These are phyloP conservation scores for Gasterosteus aculeatus DNA, from an alignment of 2,113 vertebrate species.

Conservation along the genomic window DNA sequence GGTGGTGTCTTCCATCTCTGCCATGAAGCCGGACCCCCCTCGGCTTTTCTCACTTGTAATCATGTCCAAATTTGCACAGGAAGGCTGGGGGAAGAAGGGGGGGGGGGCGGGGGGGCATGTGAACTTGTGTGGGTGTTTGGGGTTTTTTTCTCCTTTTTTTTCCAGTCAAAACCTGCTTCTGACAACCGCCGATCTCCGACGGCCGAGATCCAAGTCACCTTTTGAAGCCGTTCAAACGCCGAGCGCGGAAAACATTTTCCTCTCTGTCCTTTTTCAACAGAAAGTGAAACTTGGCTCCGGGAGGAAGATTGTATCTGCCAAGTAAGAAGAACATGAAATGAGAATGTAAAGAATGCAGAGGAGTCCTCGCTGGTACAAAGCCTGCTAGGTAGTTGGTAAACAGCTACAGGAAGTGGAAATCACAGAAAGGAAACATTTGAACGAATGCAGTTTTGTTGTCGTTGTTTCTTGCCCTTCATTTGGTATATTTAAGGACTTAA, in stretches of 20 bases:
- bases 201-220: slow-evolving; percentile 71
- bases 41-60: slow-evolving; percentile 82
- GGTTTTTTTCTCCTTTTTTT: slow-evolving; percentile 24
- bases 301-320: slow-evolving; percentile 44
- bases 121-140: slow-evolving; percentile 80
- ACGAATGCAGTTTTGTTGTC: neutral
- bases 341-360: slow-evolving; percentile 59
- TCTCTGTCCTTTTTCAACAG: slow-evolving; percentile 30
- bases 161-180: slow-evolving; percentile 64
- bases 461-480: too few relatives aligned
- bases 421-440: slow-evolving; percentile 18
- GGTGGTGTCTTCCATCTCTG: slow-evolving; percentile 70
- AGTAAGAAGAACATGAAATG: slow-evolving; percentile 57
- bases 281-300: slow-evolving; percentile 46
- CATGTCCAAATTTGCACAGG: slow-evolving; percentile 83
- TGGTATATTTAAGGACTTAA: neutral
- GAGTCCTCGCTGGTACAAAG: slow-evolving; percentile 23
- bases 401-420: slow-evolving; percentile 16
- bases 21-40: slow-evolving; percentile 81
- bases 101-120: slow-evolving; percentile 66
- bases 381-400: slow-evolving; percentile 60
- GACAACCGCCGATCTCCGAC: slow-evolving; percentile 67
- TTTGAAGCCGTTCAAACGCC: slow-evolving; percentile 56
- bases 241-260: slow-evolving; percentile 44
- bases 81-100: slow-evolving; percentile 74